Conservation (phyloP, 1,140 invertebrate genomes). For the Drosophila leontia region DNA sequence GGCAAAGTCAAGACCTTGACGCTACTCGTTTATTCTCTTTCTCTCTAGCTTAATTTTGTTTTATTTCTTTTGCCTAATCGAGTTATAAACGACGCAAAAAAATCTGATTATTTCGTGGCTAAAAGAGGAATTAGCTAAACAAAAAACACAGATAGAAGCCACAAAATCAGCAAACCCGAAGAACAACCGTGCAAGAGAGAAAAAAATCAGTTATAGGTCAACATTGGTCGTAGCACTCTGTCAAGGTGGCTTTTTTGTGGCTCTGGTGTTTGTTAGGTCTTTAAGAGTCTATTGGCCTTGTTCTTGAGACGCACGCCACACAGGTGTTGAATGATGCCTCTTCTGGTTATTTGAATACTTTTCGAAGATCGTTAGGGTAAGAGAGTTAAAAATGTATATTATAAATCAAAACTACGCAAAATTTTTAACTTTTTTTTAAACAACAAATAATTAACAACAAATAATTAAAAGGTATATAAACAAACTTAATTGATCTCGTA, state of each 20-base stretch:
- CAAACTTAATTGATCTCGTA: too few species aligned
- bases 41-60: constrained; percentile 12
- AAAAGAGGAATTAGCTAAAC: constrained; percentile 37
- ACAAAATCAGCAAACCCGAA: constrained; percentile 41
- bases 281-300: constrained; percentile 73
- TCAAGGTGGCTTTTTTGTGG: constrained; percentile 43
- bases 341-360: background rate
- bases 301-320: constrained; percentile 38
- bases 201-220: constrained; percentile 74
- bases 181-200: constrained; percentile 11
- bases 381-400: background rate
- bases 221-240: constrained; percentile 65
- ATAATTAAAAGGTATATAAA: too few species aligned
- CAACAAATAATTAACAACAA: background rate
- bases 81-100: constrained; percentile 53
- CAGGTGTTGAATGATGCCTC: constrained; percentile 19
- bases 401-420: background rate
- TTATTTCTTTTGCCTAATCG: constrained; percentile 49
- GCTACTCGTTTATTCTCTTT: constrained; percentile 35
- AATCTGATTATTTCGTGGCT: constrained; percentile 37
- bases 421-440: too few species aligned
- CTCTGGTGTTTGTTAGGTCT: constrained; percentile 18
- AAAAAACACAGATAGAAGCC: constrained; percentile 37
- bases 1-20: constrained; percentile 59
- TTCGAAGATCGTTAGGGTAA: constrained; percentile 2